Conservation (phyloP, 1,140 invertebrate genomes). For the Bathynomus jamesi region DNA sequence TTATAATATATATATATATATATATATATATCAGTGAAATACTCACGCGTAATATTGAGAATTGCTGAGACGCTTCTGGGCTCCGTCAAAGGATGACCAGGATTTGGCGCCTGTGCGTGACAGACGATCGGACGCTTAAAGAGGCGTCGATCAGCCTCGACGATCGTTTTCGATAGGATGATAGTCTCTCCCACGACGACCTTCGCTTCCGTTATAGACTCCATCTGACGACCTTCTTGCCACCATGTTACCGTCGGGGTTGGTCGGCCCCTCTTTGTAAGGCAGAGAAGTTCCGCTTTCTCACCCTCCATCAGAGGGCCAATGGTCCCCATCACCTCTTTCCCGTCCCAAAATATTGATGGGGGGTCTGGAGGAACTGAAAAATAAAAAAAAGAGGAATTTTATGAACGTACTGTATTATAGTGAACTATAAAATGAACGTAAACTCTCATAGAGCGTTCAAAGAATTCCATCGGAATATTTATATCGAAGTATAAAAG, state of each 20-base stretch:
- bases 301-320: constrained; percentile 40
- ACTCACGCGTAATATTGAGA: constrained; percentile 24
- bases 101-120: constrained; percentile 13
- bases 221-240: constrained; percentile 65
- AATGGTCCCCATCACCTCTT: constrained; percentile 42
- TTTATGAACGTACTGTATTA: no score
- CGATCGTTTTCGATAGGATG: constrained; percentile 2
- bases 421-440: no score
- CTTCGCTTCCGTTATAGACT: constrained; percentile 67
- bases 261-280: constrained; percentile 43
- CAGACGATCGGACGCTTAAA: constrained; percentile 14
- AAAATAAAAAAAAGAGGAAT: no score
- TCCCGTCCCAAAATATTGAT: constrained; percentile 40
- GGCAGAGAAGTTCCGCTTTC: constrained; percentile 41
- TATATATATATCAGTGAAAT: neutral
- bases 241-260: constrained; percentile 46
- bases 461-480: no score
- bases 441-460: no score
- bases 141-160: constrained; percentile 13
- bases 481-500: no score
- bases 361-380: constrained; percentile 42
- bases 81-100: constrained; percentile 5
- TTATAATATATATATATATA: neutral
- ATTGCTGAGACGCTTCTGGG: constrained; percentile 18
- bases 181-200: constrained; percentile 39